Evolutionary conservation across 2,888 invertebrate genomes (phyloP).

Genomic region (Andrena chrysosceles): DNA sequence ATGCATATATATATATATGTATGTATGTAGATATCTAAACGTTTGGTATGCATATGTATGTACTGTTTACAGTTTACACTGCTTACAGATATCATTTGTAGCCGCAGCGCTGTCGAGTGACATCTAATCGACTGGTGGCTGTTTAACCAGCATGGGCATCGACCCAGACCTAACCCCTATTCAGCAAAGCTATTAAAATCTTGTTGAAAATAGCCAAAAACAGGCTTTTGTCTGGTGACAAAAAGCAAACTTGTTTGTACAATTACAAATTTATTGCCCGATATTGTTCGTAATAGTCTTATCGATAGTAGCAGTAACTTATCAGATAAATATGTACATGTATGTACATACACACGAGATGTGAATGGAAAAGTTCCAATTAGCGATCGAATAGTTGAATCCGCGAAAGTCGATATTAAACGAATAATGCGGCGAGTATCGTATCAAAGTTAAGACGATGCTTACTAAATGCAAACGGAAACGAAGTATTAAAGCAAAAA

Average conservation of each 20-base stretch:
- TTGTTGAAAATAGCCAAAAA: constrained; percentile 2
- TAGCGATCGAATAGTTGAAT: not conserved
- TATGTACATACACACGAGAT: constrained; percentile 12
- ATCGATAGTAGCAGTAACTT: constrained; percentile 47
- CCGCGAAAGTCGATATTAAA: not conserved
- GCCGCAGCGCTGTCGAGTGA: too few species aligned
- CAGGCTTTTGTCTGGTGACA: not conserved
- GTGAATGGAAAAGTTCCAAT: constrained; percentile 4
- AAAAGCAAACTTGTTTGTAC: constrained; percentile 37
- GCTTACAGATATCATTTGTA: too few species aligned
- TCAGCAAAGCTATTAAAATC: constrained; percentile 24
- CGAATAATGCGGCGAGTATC: not conserved
- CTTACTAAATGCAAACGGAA: not conserved
- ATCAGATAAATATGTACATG: constrained; percentile 19
- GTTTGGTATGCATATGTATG: too few species aligned
- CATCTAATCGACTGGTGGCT: not conserved
- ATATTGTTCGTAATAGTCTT: constrained; percentile 37
- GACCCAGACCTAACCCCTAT: constrained; percentile 14
- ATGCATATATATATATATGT: not conserved
- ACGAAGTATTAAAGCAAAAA: constrained; percentile 6
- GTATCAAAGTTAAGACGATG: not conserved
- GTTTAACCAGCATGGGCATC: constrained; percentile 1
- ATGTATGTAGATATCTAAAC: too few species aligned
- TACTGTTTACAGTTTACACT: too few species aligned
- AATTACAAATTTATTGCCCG: constrained; percentile 53